Evolutionary conservation across 2,113 vertebrate genomes (phyloP).

Genomic region (Eonycteris spelaea): DNA sequence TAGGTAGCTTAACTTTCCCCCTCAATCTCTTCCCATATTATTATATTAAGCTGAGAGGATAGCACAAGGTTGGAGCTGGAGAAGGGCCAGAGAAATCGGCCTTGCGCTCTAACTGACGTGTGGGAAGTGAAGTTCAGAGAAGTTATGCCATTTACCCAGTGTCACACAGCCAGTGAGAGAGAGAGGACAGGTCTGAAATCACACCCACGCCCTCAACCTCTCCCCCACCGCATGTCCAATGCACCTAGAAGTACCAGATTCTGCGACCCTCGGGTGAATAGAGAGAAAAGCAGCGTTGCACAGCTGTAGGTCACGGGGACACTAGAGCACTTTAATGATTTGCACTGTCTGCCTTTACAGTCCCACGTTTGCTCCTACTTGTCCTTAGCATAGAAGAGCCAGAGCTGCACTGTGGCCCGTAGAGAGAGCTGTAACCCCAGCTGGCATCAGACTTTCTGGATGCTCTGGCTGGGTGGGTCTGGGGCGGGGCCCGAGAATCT

Average conservation of each 20-base stretch:
- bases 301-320: rapidly evolving
- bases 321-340: rapidly evolving
- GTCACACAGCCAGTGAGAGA: not conserved
- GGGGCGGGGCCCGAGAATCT: not conserved
- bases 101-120: not conserved
- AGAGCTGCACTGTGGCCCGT: rapidly evolving
- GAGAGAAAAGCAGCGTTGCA: not conserved
- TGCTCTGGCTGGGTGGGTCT: not conserved
- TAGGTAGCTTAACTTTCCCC: not conserved
- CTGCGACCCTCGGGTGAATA: not conserved
- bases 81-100: not conserved
- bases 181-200: not conserved
- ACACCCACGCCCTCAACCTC: not conserved
- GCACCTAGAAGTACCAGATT: not conserved
- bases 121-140: not conserved
- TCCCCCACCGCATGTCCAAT: rapidly evolving
- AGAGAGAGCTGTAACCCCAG: not conserved
- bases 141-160: not conserved
- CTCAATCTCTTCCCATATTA: not conserved
- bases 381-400: not conserved
- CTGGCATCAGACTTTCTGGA: too few species aligned
- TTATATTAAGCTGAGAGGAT: not conserved
- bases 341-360: not conserved
- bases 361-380: rapidly evolving
- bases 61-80: not conserved